A percentile compares a stretch with the other conserved stretches of the same genome.
Conservation (phyloP, 2,113 vertebrate genomes). For the Shinisaurus crocodilurus region DNA sequence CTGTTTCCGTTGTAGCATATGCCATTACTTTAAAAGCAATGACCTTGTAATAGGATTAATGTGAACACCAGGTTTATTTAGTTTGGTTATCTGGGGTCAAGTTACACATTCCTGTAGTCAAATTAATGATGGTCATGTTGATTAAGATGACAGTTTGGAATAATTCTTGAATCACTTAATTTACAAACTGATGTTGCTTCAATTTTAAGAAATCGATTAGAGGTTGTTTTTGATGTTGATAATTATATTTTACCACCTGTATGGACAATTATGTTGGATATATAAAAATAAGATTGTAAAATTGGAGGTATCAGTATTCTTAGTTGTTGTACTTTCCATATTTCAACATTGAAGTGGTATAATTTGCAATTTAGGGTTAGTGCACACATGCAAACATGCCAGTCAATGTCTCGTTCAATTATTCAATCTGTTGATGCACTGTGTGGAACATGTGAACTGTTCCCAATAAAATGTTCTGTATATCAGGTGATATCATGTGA, state of each 20-base stretch:
- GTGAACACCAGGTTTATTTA: background rate
- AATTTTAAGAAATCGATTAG: conserved; percentile 17
- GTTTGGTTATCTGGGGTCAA: background rate
- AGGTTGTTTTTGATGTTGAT: conserved; percentile 6
- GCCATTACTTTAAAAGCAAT: conserved; percentile 69
- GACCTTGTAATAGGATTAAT: background rate
- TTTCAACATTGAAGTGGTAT: background rate
- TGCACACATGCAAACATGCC: background rate
- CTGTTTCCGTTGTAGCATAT: conserved; percentile 74
- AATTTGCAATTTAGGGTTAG: background rate
- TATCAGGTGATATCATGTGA: background rate
- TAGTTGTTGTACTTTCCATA: background rate
- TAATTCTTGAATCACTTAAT: conserved; percentile 56
- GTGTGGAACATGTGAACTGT: background rate
- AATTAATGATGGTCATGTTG: conserved; percentile 54
- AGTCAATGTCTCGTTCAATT: background rate
- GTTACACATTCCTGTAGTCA: conserved; percentile 24
- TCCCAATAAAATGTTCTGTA: background rate
- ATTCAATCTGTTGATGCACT: background rate
- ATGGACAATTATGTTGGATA: background rate
- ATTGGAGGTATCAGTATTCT: background rate
- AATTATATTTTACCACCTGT: conserved; percentile 19
- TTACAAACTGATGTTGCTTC: conserved; percentile 40
- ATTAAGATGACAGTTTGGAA: conserved; percentile 25
- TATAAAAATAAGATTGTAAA: background rate